phyloP scores from a whole-genome alignment of 2,888 invertebrate genomes.

The Stegana nigrithorax region DNA sequence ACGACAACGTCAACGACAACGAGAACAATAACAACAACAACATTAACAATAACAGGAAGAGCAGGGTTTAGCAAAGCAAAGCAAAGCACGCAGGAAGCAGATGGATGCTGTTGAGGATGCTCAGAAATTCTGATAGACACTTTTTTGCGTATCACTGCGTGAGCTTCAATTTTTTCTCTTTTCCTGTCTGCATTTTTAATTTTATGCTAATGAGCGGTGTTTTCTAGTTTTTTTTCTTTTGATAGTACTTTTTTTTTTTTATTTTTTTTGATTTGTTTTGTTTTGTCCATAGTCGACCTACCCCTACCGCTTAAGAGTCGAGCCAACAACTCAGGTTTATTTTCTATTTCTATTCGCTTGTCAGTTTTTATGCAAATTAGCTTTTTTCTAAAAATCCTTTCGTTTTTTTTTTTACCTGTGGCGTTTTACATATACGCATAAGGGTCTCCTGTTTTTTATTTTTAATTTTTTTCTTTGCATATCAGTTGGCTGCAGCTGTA shows the following conservation, averaged over 20 bases:
- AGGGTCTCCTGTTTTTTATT: conserved; percentile 29
- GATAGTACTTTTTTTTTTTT: neutral
- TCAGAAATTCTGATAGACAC: conserved; percentile 40
- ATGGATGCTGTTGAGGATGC: conserved; percentile 34
- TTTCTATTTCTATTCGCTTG: conserved; percentile 26
- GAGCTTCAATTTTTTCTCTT: conserved; percentile 14
- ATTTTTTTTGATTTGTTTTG: conserved; percentile 11
- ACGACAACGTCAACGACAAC: too few relatives aligned
- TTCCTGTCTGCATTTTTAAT: conserved; percentile 28
- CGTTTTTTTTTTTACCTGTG: conserved; percentile 38
- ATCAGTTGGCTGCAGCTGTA: conserved; percentile 41
- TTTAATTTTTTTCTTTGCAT: conserved; percentile 20
- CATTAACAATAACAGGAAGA: too few relatives aligned
- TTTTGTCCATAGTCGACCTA: conserved; percentile 28
- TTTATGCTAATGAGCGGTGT: conserved; percentile 59
- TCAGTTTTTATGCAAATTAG: conserved; percentile 54
- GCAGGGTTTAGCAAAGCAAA: too few relatives aligned
- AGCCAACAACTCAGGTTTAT: conserved; percentile 44
- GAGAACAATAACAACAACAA: too few relatives aligned
- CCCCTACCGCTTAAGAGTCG: too few relatives aligned
- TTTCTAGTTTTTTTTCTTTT: conserved; percentile 15
- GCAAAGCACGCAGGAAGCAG: too few relatives aligned
- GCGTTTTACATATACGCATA: neutral
- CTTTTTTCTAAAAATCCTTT: conserved; percentile 32
- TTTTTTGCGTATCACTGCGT: conserved; percentile 26